Evolutionary conservation across 2,888 invertebrate genomes (phyloP).

Genomic region (Meteorus cinctellus): DNA sequence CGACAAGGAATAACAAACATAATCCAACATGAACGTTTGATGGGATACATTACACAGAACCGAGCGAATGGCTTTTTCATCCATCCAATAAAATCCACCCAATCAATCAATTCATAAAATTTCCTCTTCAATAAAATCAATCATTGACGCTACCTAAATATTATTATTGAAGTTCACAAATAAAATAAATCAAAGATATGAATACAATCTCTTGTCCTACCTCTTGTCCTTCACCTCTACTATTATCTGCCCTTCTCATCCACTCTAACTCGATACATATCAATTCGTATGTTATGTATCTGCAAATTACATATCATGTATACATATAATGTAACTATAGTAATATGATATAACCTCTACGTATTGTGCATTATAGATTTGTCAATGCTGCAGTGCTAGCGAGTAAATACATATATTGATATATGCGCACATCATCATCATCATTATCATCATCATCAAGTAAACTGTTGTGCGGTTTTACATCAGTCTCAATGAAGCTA

Average conservation of each 20-base stretch:
- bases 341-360: too few species aligned
- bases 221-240: neutral
- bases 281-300: neutral
- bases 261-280: too few species aligned
- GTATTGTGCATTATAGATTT: neutral
- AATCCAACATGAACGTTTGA: neutral
- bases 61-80: neutral
- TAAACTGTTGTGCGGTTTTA: conserved; percentile 21
- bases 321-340: neutral
- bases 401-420: conserved; percentile 25
- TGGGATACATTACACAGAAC: neutral
- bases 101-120: neutral
- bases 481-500: neutral
- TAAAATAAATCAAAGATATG: neutral
- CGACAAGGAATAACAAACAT: neutral
- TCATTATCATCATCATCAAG: conserved; percentile 23
- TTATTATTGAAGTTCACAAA: too few species aligned
- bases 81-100: neutral
- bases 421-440: neutral
- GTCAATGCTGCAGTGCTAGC: conserved; percentile 22
- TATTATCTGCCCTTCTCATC: too few species aligned
- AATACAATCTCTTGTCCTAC: conserved; percentile 8
- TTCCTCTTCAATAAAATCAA: neutral
- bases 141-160: too few species aligned
- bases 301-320: conserved; percentile 37